Evolutionary conservation across 2,797 vertebrate species (phyloP).

Genomic region (Mycteria americana): DNA sequence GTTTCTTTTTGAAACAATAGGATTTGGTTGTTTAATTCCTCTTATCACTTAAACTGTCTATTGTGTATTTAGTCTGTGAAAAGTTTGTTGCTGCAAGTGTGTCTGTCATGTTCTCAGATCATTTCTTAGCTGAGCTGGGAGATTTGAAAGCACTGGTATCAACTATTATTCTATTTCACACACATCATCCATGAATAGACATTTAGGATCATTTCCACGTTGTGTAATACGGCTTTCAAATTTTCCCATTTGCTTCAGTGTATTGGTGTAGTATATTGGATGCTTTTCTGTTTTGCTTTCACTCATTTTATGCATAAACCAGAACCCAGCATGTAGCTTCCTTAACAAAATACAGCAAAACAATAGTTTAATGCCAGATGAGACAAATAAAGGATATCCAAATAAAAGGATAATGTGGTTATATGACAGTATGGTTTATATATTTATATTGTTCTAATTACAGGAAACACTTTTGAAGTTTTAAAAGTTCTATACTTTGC

Average conservation of each 20-base stretch:
- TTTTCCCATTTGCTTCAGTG: neutral
- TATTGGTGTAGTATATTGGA: neutral
- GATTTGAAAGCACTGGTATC: neutral
- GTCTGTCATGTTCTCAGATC: constrained; percentile 3
- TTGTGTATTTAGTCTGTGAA: constrained; percentile 5
- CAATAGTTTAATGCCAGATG: neutral
- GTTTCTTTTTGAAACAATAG: constrained; percentile 41
- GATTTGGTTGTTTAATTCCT: constrained; percentile 23
- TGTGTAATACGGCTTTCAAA: neutral
- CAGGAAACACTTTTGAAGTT: neutral
- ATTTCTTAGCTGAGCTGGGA: neutral
- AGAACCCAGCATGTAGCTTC: neutral
- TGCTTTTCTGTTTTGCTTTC: neutral
- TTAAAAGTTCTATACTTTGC: neutral
- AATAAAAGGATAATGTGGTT: neutral
- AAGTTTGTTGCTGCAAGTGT: constrained; percentile 34
- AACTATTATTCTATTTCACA: neutral
- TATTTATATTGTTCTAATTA: neutral
- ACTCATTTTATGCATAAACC: neutral
- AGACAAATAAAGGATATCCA: neutral
- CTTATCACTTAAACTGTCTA: neutral
- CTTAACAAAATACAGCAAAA: neutral
- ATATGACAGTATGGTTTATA: neutral
- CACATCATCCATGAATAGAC: neutral
- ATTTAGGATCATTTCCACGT: neutral